phyloP scores from a whole-genome alignment of 2,113 vertebrate species.

The Penelope pileata region DNA sequence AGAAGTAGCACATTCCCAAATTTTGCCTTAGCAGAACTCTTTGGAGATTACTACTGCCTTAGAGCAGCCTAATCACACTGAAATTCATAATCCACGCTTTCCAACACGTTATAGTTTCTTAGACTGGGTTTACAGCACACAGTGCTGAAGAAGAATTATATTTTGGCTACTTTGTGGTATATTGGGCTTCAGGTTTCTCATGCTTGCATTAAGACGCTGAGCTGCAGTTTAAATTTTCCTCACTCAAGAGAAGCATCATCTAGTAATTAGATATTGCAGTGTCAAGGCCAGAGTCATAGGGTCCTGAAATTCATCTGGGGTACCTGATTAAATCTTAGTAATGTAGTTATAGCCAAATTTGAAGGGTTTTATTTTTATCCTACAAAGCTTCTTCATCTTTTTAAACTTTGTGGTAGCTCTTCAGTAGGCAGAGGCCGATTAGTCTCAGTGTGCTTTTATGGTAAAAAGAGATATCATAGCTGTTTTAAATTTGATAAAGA shows the following conservation, averaged over 20 bases:
- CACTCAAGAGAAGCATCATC: neutral
- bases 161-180: neutral
- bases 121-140: neutral
- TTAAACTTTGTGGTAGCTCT: neutral
- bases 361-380: neutral
- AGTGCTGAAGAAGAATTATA: neutral
- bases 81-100: neutral
- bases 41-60: neutral
- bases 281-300: neutral
- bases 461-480: neutral
- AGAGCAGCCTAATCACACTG: neutral
- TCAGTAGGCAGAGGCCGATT: neutral
- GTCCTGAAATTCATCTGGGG: neutral
- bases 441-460: neutral
- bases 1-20: neutral
- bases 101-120: neutral
- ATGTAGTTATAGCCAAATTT: neutral
- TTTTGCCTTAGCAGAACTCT: neutral
- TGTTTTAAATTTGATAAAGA: neutral
- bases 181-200: neutral
- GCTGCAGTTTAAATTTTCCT: neutral
- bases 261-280: neutral
- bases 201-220: neutral
- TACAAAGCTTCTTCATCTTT: neutral
- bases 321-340: neutral